Base-by-base conservation (phyloP, 92 coral and sea anemone species). In the Epizoanthus stellaris region DNA sequence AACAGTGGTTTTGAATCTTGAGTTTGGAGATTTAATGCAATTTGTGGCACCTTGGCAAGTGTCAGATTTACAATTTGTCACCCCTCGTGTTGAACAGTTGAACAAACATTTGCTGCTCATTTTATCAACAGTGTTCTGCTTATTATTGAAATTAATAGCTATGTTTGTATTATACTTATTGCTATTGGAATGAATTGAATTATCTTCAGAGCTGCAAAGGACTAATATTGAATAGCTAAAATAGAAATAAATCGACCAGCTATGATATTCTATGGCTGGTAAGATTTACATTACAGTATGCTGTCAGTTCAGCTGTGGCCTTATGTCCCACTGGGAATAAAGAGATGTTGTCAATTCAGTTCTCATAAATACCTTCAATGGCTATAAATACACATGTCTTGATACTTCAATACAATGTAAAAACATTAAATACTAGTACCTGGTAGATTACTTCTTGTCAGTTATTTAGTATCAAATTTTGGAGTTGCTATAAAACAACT, bases 41-140 rank as follows among this genome's bases (percentile, higher is more conserved):
- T 59, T 59, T 21, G n/a, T 59, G n/a, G n/a, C 20, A 59, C 64
- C n/a, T 59, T n/a, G n/a, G n/a, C n/a, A n/a, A n/a, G n/a, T n/a
- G n/a, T n/a, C n/a, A n/a, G n/a, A n/a, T n/a, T n/a, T n/a, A n/a
- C n/a, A n/a, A n/a, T n/a, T n/a, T n/a, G n/a, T n/a, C n/a, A 59
- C 64, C 64, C 64, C 64, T 59, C n/a, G 64, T 59, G 64, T 59
- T 59, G 64, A 59, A 59, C 64, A 13, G 64, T 59, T 11, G 64
- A 59, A 59, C 64, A 59, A 59, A 59, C 64, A 59, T 59, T 59
- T 14, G 64, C 64, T 59, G 64, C 64, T 59, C 64, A 59, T 59
- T 59, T 59, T 59, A n/a, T n/a, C 64, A 59, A n/a, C 1, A 59
- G n/a, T 59, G 15, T 59, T 59, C 64, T 59, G n/a, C 64, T 16